phyloP scores from a whole-genome alignment of 2,113 vertebrate genomes.

The Cacatua alba region DNA sequence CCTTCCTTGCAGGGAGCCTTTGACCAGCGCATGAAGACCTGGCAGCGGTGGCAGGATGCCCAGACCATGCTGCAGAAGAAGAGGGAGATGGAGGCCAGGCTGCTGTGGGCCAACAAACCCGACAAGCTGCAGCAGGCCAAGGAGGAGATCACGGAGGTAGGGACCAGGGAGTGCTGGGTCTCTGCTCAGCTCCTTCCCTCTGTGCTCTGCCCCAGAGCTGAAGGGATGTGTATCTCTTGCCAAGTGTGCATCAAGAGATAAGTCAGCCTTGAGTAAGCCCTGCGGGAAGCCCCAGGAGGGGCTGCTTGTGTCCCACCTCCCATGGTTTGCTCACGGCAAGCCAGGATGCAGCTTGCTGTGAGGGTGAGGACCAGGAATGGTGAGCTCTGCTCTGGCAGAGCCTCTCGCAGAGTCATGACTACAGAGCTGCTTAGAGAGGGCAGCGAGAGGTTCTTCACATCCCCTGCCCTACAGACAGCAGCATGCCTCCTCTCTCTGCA shows the following conservation, averaged over 20 bases:
- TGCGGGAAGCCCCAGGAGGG: not conserved
- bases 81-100: constrained; percentile 91
- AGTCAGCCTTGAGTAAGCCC: not conserved
- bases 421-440: accelerated
- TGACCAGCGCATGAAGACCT: constrained; percentile 95
- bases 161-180: accelerated
- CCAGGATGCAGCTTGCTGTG: not conserved
- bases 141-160: constrained; percentile 93
- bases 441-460: not conserved
- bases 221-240: not conserved
- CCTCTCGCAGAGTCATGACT: accelerated
- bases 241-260: not conserved
- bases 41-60: constrained; percentile 98
- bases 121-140: constrained; percentile 97
- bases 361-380: not conserved
- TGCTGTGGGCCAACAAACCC: constrained; percentile 96
- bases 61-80: constrained; percentile 93
- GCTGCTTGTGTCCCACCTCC: not conserved
- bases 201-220: accelerated
- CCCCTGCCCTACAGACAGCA: not conserved
- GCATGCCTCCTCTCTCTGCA: constrained; percentile 53
- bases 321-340: accelerated
- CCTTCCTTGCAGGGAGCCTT: constrained; percentile 85
- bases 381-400: accelerated
- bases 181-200: not conserved